Evolutionary conservation across 1,140 invertebrate genomes (phyloP).

Genomic region (Spodoptera litura): DNA sequence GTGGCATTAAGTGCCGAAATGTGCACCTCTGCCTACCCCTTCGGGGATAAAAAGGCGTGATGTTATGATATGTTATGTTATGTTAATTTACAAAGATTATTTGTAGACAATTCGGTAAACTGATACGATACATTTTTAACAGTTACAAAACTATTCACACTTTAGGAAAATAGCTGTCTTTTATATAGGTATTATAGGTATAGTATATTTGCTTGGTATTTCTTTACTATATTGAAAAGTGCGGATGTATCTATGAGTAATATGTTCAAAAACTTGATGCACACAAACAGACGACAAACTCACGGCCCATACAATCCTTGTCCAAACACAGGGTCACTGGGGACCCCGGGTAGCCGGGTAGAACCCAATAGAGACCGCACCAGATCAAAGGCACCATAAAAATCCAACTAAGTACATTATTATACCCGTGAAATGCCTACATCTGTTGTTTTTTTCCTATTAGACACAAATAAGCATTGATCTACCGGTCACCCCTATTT

Average conservation of each 20-base stretch:
- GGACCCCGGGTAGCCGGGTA: slow-evolving; percentile 12
- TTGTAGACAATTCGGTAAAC: too few relatives aligned
- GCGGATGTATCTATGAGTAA: neutral
- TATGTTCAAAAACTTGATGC: neutral
- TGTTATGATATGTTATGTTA: too few relatives aligned
- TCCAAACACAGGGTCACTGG: slow-evolving; percentile 59
- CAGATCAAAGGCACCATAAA: slow-evolving; percentile 77
- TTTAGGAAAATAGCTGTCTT: too few relatives aligned
- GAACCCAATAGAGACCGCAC: slow-evolving; percentile 54
- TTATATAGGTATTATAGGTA: too few relatives aligned
- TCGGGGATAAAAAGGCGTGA: too few relatives aligned
- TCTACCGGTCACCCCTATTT: slow-evolving; percentile 70
- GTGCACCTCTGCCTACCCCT: too few relatives aligned
- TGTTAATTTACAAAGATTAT: too few relatives aligned
- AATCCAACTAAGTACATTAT: slow-evolving; percentile 83
- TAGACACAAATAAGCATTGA: slow-evolving; percentile 82
- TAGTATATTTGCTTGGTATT: too few relatives aligned
- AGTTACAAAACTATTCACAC: too few relatives aligned
- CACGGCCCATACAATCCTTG: slow-evolving; percentile 11
- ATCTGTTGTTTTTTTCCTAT: slow-evolving; percentile 85
- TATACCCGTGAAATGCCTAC: slow-evolving; percentile 83
- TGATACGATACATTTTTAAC: too few relatives aligned
- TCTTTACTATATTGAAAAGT: too few relatives aligned
- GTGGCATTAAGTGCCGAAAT: too few relatives aligned
- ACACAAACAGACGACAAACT: neutral